Evolutionary conservation across 2,888 invertebrate species (phyloP), one percentile per base, ranked within the genome.

Genomic region (Venusia cambrica): DNA sequence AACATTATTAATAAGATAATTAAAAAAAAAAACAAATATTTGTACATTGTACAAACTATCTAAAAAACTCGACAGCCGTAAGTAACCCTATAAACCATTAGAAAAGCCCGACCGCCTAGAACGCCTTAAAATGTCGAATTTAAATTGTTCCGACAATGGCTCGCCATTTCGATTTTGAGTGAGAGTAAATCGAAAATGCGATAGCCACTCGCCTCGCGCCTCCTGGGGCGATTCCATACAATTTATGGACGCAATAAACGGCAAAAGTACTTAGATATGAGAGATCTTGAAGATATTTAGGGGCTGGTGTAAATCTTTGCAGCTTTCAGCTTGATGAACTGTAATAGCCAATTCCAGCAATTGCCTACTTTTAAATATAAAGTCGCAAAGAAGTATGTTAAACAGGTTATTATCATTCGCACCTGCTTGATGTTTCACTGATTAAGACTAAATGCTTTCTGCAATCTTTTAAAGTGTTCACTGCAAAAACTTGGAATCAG

Each of bases 201-300:
- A 79, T 80, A 77, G 81, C 76, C 79, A 70, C 67, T 75, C 67
- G 56, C 57, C 54, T 67, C 68, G 62, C 72, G 73, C 76, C 77
- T 80, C 81, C 74, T 64, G 83, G 83, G 78, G 79, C 76, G 76
- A 73, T 47, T 77, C 77, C 60, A 61, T 68, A 66, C 70, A 72
- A 81, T 84, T 85, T 85, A 85, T 83, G 63, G 78, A 60, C 63
- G 76, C 63, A 77, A 84, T 85, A 84, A 84, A 72, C 58, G 57
- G 69, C 65, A 72, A 73, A 40, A 40, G 30, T 40, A 38, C 38
- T 38, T 36, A 39, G 42, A 47, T 47, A 48, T 45, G 38, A 38
- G 24, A 33, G 33, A 38, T 39, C 44, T 33, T 50, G 43, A 51
- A 45, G 54, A 54, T 33, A 38, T 38, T 34, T 20, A 32, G 32